These are phyloP conservation scores for Tachysurus fulvidraco DNA, from an alignment of 2,113 vertebrate species.

Conservation along the genomic window DNA sequence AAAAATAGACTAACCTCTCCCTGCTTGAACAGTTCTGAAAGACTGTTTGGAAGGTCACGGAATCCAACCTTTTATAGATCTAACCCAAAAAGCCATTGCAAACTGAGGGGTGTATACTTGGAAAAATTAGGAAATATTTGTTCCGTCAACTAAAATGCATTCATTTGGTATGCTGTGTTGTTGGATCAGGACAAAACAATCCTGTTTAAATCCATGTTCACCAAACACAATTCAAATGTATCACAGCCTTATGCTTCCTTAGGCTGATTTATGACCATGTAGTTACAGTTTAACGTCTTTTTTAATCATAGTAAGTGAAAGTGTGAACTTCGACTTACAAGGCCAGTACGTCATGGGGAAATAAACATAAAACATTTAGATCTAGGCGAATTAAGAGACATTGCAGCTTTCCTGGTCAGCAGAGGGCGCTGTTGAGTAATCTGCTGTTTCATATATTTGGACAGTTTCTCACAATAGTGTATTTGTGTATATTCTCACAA, in stretches of 20 bases:
- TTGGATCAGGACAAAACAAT: neutral
- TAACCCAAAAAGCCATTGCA: neutral
- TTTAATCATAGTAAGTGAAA: neutral
- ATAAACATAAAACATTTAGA: neutral
- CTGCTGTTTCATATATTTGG: neutral
- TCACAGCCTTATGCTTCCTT: neutral
- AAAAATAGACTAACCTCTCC: neutral
- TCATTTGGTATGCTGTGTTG: neutral
- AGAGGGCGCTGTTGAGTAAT: constrained; percentile 61
- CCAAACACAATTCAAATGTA: neutral
- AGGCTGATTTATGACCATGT: neutral
- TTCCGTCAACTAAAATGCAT: neutral
- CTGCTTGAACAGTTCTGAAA: neutral
- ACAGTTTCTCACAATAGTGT: neutral
- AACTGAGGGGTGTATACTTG: neutral
- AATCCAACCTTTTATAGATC: neutral
- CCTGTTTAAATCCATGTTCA: neutral
- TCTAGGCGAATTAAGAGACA: neutral
- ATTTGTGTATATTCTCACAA: too few species aligned
- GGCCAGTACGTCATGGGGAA: neutral
- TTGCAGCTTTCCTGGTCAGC: constrained; percentile 44
- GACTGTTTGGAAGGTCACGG: neutral
- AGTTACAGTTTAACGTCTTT: neutral
- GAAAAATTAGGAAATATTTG: neutral
- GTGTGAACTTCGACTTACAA: neutral